These are phyloP conservation scores for Odocoileus hemionus DNA, from an alignment of 2,113 vertebrate species.

Conservation along the genomic window DNA sequence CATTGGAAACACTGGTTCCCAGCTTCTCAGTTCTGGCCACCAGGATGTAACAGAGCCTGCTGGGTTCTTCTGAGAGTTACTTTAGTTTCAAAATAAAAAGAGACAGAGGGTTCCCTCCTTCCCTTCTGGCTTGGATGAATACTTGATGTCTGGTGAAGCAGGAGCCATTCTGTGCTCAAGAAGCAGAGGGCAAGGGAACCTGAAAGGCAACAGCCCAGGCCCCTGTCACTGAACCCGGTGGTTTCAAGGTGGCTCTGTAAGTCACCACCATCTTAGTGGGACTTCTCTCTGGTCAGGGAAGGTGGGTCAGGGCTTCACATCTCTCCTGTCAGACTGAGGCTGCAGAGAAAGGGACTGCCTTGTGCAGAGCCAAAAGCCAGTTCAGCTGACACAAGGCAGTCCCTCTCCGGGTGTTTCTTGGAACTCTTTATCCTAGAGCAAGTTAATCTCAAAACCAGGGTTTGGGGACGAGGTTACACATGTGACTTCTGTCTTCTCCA, in stretches of 20 bases:
- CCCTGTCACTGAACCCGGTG: background rate
- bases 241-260: background rate
- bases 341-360: background rate
- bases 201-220: background rate
- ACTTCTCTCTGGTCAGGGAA: background rate
- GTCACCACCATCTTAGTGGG: background rate
- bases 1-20: background rate
- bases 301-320: background rate
- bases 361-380: background rate
- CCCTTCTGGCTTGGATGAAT: background rate
- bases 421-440: background rate
- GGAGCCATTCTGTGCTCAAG: background rate
- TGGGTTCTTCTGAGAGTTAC: background rate
- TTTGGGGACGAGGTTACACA: background rate
- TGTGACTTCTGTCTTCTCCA: background rate
- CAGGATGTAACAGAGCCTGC: background rate
- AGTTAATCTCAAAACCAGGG: background rate
- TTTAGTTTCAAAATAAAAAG: constrained; percentile 16
- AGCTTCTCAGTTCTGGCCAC: background rate
- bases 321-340: background rate
- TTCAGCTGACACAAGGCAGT: background rate
- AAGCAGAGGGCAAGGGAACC: background rate
- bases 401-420: background rate
- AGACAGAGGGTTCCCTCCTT: background rate
- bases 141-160: background rate